phyloP scores from a whole-genome alignment of 2,797 vertebrate species.

The Sebastes oblongus region DNA sequence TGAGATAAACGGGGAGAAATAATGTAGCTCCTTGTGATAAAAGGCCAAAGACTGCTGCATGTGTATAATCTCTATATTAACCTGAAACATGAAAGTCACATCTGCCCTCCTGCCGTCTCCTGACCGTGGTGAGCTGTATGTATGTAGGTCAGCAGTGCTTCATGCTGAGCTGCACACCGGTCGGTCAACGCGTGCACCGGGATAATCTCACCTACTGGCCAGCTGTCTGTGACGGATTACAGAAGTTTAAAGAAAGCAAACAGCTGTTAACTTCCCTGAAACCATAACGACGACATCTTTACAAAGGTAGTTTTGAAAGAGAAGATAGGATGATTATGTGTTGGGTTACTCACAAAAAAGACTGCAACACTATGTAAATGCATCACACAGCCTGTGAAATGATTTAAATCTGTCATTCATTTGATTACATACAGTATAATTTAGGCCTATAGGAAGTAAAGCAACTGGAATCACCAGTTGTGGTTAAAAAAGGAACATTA shows the following conservation, averaged over 20 bases:
- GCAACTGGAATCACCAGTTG: not conserved
- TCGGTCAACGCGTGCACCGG: conserved; percentile 19
- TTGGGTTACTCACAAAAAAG: not conserved
- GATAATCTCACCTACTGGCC: conserved; percentile 54
- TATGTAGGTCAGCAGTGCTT: conserved; percentile 51
- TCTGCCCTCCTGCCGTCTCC: conserved; percentile 4
- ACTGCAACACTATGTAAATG: not conserved
- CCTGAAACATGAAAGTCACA: conserved; percentile 7
- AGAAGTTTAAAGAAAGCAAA: conserved; percentile 29
- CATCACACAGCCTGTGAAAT: not conserved
- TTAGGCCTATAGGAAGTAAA: no score
- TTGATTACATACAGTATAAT: no score
- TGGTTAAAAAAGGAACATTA: not conserved
- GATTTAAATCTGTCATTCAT: not conserved
- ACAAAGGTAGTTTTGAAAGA: not conserved
- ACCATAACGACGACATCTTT: not conserved
- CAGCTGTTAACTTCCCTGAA: conserved; percentile 33
- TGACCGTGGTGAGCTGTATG: not conserved
- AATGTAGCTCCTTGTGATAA: not conserved
- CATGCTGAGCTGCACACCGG: conserved; percentile 22
- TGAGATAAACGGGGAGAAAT: not conserved
- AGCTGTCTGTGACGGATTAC: conserved; percentile 54
- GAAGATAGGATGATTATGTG: not conserved
- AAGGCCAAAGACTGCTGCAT: not conserved
- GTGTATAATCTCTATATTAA: not conserved